Conservation (phyloP, 1,140 invertebrate species). For the Pogonomyrmex barbatus region DNA sequence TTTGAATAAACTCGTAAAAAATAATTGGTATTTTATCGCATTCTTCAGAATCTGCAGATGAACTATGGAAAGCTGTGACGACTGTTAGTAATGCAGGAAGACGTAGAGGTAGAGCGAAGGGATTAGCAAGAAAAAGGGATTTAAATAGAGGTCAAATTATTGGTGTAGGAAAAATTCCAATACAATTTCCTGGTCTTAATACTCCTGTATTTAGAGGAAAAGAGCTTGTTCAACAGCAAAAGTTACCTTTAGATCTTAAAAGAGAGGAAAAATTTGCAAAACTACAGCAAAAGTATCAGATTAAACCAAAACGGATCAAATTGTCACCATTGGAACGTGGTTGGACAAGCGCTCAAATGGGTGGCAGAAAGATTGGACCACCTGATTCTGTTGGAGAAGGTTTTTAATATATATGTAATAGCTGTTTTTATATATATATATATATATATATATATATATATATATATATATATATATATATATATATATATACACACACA, state of each 20-base stretch:
- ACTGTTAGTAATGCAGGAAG: constrained; percentile 98
- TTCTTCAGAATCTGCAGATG: constrained; percentile 90
- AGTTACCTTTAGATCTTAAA: constrained; percentile 91
- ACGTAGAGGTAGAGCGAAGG: constrained; percentile 97
- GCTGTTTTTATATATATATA: constrained; percentile 39
- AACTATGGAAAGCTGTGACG: constrained; percentile 97
- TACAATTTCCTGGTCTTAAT: constrained; percentile 97
- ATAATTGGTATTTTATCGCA: constrained; percentile 30
- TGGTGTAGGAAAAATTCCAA: constrained; percentile 94
- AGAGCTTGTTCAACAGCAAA: constrained; percentile 90
- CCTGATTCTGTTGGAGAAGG: constrained; percentile 94
- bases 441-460: too few relatives aligned
- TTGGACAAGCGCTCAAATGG: constrained; percentile 93
- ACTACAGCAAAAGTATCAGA: constrained; percentile 90
- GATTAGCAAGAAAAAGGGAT: constrained; percentile 92
- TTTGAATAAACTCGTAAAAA: background rate
- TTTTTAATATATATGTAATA: constrained; percentile 74
- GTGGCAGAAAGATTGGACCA: constrained; percentile 94
- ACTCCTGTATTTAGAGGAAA: constrained; percentile 92
- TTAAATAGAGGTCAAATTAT: constrained; percentile 96
- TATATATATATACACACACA: too few relatives aligned
- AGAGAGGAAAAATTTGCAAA: constrained; percentile 90
- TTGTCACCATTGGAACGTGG: constrained; percentile 94
- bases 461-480: too few relatives aligned
- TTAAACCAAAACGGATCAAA: constrained; percentile 87